Evolutionary conservation across 2,113 vertebrate species (phyloP).

Genomic region (Otolemur garnettii): DNA sequence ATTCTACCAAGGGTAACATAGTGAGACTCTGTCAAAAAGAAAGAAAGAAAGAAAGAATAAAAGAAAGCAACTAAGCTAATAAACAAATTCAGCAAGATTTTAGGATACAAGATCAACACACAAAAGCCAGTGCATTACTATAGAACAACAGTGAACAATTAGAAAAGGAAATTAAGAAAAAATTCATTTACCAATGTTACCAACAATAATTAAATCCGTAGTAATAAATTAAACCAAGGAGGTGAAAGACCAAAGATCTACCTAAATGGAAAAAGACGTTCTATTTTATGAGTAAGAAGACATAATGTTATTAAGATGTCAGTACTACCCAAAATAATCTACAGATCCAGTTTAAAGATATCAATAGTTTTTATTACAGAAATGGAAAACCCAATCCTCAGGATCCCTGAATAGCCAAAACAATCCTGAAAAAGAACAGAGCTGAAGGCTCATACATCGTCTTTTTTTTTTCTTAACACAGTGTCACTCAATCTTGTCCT

Average conservation of each 20-base stretch:
- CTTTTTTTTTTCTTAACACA: too few relatives aligned
- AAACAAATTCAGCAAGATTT: not conserved
- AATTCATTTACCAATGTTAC: not conserved
- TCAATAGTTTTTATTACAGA: not conserved
- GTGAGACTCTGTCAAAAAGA: too few relatives aligned
- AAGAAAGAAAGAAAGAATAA: too few relatives aligned
- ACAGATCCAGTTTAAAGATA: conserved; percentile 24
- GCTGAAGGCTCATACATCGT: not conserved
- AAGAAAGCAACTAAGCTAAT: not conserved
- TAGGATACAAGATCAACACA: not conserved
- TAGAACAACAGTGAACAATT: not conserved
- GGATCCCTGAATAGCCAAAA: not conserved
- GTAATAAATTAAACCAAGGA: not conserved
- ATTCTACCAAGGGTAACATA: too few relatives aligned
- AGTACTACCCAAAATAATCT: not conserved
- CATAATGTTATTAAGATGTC: conserved; percentile 31
- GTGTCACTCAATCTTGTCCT: too few relatives aligned
- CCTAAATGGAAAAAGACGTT: conserved; percentile 20
- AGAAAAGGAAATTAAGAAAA: not conserved
- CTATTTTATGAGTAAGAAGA: not conserved
- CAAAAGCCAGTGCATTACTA: not conserved
- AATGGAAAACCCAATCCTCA: not conserved
- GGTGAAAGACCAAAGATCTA: conserved; percentile 9
- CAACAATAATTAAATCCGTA: conserved; percentile 9
- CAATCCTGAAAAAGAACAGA: not conserved